Base-by-base conservation (phyloP, 2,888 invertebrate genomes). In the Auanema sp. region DNA sequence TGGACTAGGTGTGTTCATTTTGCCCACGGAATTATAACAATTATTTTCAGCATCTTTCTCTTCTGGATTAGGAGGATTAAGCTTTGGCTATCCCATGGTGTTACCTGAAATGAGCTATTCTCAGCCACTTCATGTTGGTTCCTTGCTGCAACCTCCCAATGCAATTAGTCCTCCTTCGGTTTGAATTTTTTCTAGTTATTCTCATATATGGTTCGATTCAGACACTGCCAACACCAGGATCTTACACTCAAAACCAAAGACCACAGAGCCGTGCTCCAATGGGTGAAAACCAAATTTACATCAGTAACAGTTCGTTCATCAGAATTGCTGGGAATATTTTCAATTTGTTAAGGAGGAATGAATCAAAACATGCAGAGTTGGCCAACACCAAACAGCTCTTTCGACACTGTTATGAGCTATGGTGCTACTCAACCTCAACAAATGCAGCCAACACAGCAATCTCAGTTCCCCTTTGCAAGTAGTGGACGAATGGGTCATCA, bases 121-220 rank as follows among this genome's bases (percentile, higher is more conserved):
- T 25, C 42, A 24, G 16, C 12, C 25, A 42, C 41, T 54, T 18
- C 53, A 41, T 8, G 42, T 21, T 23, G 49, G 21, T 23, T 55
- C 60, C 6, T 23, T 62, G 47, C 12, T 24, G 1, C 62, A 49
- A 14, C 62, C 56, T 51, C 57, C 62, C 2, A 62, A 56, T 21
- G 62, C 51, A 8, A 62, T 57, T 3, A 62, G 62, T 16, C 62
- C 62, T 33, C 57, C 62, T 16, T 23, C 23, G 21, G 60, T 56
- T 3, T 12, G 41, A 21, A 33, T 33, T 33, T 33, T 8, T 33
- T n/a, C n/a, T 8, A 33, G 8, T 47, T 18, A 16, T 21, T 47
- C 47, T 47, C 21, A 5, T 47, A 21, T 6, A 47, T 47, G 10
- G 3, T 47, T 10, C 47, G 3, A 16, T 21, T 47, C 21, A 18